These are phyloP conservation scores for Nysson spinosus DNA, from an alignment of 2,888 invertebrate species.

Conservation along the genomic window DNA sequence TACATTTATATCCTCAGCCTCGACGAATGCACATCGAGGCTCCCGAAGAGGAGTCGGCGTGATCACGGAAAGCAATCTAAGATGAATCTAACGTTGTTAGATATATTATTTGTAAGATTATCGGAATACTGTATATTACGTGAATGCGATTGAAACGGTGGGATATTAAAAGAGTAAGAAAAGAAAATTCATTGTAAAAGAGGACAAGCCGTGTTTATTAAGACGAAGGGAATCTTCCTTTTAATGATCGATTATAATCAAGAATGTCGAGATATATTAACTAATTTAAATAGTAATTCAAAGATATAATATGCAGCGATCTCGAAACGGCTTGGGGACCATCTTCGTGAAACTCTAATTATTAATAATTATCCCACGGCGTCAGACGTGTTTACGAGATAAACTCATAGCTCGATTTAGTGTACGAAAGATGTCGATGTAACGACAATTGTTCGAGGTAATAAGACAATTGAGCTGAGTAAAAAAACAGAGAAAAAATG, in stretches of 20 bases:
- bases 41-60: conserved; percentile 66
- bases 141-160: conserved; percentile 64
- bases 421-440: conserved; percentile 36
- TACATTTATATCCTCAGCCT: conserved; percentile 17
- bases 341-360: conserved; percentile 31
- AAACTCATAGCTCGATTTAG: conserved; percentile 58
- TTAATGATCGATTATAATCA: background rate
- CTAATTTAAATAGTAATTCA: no score
- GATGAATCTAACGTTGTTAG: conserved; percentile 75
- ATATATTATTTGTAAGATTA: conserved; percentile 75
- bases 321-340: conserved; percentile 27
- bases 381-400: conserved; percentile 40
- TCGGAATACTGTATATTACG: conserved; percentile 70
- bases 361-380: conserved; percentile 32
- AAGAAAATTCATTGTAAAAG: background rate
- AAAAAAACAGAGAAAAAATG: conserved; percentile 3
- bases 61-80: conserved; percentile 76
- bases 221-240: background rate
- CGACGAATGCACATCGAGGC: conserved; percentile 55
- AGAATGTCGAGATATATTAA: no score
- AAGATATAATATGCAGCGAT: conserved; percentile 6
- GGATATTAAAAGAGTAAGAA: conserved; percentile 28
- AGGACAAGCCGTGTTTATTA: background rate
- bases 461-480: conserved; percentile 7
- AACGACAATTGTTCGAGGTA: conserved; percentile 46